Conservation (phyloP, 2,113 vertebrate genomes). For the Corynorhinus townsendii region DNA sequence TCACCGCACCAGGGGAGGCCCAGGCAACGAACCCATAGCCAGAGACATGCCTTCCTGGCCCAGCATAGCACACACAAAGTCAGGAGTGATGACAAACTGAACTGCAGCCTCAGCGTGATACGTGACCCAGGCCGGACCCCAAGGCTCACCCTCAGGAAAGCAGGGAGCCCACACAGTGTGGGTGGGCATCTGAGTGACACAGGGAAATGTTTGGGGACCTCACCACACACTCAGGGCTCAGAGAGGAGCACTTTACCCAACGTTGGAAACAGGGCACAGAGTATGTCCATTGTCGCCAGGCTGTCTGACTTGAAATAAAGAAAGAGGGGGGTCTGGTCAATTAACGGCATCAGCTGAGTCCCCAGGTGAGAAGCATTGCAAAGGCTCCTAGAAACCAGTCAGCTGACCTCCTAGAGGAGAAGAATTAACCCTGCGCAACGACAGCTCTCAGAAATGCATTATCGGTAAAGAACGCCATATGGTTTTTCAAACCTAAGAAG, state of each 20-base stretch:
- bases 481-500: not conserved
- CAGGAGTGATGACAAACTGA: no score
- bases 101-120: no score
- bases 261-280: not conserved
- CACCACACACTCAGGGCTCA: accelerated
- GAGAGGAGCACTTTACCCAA: not conserved
- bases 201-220: not conserved
- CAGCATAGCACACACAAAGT: no score
- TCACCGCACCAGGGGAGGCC: no score
- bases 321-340: not conserved
- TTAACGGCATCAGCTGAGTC: not conserved
- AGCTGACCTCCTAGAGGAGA: not conserved
- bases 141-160: not conserved
- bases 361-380: not conserved
- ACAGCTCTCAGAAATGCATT: not conserved
- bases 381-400: not conserved
- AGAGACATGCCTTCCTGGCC: not conserved
- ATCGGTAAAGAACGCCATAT: not conserved
- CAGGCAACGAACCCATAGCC: no score
- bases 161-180: not conserved
- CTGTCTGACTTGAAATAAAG: not conserved
- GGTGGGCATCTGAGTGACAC: not conserved
- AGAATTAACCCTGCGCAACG: not conserved
- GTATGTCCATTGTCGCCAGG: not conserved
- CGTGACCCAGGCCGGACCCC: not conserved